phyloP scores from a whole-genome alignment of 2,113 vertebrate genomes.

The Chaetura pelagica region DNA sequence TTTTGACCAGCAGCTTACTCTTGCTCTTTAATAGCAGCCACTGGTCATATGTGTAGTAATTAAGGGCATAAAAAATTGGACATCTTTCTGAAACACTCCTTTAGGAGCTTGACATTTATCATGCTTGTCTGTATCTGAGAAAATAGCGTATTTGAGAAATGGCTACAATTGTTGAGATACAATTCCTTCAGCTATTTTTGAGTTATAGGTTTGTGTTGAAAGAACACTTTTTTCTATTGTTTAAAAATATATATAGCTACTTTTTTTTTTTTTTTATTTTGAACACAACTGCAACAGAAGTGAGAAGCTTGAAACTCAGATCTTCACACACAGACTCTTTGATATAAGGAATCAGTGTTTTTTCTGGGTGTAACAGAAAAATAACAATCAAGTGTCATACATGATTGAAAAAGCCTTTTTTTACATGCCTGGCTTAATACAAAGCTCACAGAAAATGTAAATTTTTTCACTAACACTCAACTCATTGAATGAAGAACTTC shows the following conservation, averaged over 20 bases:
- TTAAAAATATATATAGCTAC: not conserved
- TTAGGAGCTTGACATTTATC: not conserved
- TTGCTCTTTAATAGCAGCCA: not conserved
- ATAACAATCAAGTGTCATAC: not conserved
- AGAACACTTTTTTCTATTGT: not conserved
- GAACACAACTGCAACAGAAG: not conserved
- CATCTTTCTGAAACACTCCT: not conserved
- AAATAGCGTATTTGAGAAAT: not conserved
- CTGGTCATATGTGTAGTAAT: not conserved
- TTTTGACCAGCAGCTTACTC: not conserved
- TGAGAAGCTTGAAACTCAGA: constrained; percentile 12
- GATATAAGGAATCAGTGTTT: not conserved
- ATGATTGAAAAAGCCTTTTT: constrained; percentile 28
- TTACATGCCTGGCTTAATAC: constrained; percentile 6
- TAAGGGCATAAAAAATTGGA: not conserved
- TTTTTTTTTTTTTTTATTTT: not conserved
- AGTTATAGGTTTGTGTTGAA: not conserved
- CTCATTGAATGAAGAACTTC: constrained; percentile 23
- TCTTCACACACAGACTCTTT: not conserved
- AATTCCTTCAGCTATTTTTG: not conserved
- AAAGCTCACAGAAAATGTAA: constrained; percentile 29
- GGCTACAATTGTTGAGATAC: not conserved
- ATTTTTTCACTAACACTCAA: constrained; percentile 26
- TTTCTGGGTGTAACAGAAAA: not conserved
- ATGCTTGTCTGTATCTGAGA: not conserved